Conservation (phyloP, 2,113 vertebrate species). For the Cynopterus brachyotis region DNA sequence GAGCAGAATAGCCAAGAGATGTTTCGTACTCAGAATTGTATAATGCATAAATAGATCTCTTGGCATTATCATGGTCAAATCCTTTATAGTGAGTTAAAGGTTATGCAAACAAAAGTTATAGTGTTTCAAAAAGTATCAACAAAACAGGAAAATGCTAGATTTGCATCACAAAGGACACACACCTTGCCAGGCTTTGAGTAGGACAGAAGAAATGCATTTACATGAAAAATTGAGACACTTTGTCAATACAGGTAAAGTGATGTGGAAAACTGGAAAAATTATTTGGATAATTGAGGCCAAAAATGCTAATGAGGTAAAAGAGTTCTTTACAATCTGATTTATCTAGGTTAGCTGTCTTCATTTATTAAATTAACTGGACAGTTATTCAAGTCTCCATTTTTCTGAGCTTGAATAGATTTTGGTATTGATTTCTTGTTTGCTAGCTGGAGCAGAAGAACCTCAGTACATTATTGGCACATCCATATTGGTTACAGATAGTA, state of each 20-base stretch:
- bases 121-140: constrained; percentile 30
- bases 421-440: constrained; percentile 58
- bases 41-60: neutral
- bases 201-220: constrained; percentile 50
- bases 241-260: constrained; percentile 56
- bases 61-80: constrained; percentile 17
- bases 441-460: neutral
- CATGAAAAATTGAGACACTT: constrained; percentile 40
- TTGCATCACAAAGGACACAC: constrained; percentile 62
- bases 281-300: constrained; percentile 57
- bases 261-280: constrained; percentile 65
- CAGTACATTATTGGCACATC: constrained; percentile 29
- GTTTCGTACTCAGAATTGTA: constrained; percentile 7
- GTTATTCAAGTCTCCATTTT: constrained; percentile 57
- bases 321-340: constrained; percentile 55
- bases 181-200: constrained; percentile 22
- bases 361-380: constrained; percentile 68
- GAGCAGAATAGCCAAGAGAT: neutral
- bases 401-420: constrained; percentile 16
- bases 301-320: constrained; percentile 69
- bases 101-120: constrained; percentile 47
- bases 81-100: constrained; percentile 42
- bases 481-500: neutral
- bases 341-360: constrained; percentile 48
- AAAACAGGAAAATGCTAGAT: constrained; percentile 62